Conservation (phyloP, 2,888 invertebrate species). For the Onchidella celtica region DNA sequence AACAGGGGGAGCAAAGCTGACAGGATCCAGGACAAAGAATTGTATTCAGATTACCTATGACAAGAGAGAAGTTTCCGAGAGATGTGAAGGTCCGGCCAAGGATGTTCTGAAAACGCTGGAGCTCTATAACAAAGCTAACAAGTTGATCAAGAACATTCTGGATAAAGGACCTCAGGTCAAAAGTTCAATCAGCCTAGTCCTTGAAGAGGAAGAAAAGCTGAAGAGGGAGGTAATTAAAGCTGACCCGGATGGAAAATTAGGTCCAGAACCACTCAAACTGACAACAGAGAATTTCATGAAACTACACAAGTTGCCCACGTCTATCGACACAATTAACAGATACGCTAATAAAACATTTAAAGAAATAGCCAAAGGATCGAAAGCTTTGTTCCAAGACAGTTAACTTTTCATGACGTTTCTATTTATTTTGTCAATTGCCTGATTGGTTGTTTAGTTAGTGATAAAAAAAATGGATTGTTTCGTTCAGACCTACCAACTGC, state of each 20-base stretch:
- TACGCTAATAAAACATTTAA: slow-evolving; percentile 61
- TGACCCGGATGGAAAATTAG: slow-evolving; percentile 58
- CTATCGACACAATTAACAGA: slow-evolving; percentile 62
- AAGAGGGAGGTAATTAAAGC: slow-evolving; percentile 65
- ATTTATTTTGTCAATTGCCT: too few relatives aligned
- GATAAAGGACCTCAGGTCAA: slow-evolving; percentile 62
- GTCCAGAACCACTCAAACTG: slow-evolving; percentile 61
- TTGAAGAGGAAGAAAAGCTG: slow-evolving; percentile 64
- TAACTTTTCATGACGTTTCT: not conserved
- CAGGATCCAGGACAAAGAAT: slow-evolving; percentile 61
- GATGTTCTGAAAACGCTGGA: slow-evolving; percentile 61
- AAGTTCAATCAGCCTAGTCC: slow-evolving; percentile 60
- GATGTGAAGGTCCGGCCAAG: slow-evolving; percentile 61
- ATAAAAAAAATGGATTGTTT: too few relatives aligned
- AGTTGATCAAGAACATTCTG: slow-evolving; percentile 62
- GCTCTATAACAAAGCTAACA: slow-evolving; percentile 64
- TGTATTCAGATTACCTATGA: slow-evolving; percentile 64
- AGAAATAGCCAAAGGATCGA: slow-evolving; percentile 64
- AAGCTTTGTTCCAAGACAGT: slow-evolving; percentile 56
- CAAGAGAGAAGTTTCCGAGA: slow-evolving; percentile 58
- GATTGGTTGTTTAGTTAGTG: too few relatives aligned
- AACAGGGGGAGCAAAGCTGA: slow-evolving; percentile 63
- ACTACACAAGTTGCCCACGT: slow-evolving; percentile 60
- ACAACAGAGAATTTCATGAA: slow-evolving; percentile 66
- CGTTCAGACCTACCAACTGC: too few relatives aligned